These are phyloP conservation scores for Sinella curviseta DNA, from an alignment of 1,140 invertebrate species.

Conservation along the genomic window DNA sequence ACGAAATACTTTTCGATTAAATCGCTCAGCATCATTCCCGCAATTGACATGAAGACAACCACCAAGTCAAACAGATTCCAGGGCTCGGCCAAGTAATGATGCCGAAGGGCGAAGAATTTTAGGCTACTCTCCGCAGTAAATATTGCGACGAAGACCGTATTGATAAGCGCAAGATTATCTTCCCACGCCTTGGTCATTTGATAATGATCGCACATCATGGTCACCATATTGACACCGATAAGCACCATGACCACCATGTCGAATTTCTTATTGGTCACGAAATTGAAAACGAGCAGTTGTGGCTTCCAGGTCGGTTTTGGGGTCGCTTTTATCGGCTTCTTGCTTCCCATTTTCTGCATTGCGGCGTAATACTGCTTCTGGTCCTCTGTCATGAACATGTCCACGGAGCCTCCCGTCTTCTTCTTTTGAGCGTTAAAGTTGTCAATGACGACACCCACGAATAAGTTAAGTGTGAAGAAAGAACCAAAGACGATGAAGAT, in stretches of 20 bases:
- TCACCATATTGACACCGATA: conserved; percentile 91
- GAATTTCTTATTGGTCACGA: conserved; percentile 97
- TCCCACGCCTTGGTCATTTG: conserved; percentile 74
- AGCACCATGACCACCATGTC: conserved; percentile 99
- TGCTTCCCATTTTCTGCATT: conserved; percentile 99
- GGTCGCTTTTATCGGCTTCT: conserved; percentile 95
- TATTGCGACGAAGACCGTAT: conserved; percentile 97
- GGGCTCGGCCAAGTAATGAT: conserved; percentile 96
- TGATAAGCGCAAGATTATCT: conserved; percentile 81
- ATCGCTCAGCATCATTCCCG: conserved; percentile 91
- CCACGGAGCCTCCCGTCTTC: conserved; percentile 94
- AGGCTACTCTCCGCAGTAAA: conserved; percentile 91
- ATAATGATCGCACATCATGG: conserved; percentile 85
- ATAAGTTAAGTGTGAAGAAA: conserved; percentile 96
- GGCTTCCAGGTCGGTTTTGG: conserved; percentile 93
- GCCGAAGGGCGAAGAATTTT: conserved; percentile 59
- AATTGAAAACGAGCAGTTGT: conserved; percentile 93
- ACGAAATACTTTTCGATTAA: conserved; percentile 97
- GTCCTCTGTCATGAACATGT: conserved; percentile 99
- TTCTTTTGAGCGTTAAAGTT: conserved; percentile 99
- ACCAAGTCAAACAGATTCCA: conserved; percentile 99
- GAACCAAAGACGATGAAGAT: conserved; percentile 97
- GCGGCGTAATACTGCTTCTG: conserved; percentile 99
- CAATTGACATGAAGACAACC: conserved; percentile 63
- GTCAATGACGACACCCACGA: conserved; percentile 98